Percentiles rank a stretch among this genome's conserved stretches.
Evolutionary conservation across 2,888 invertebrate genomes (phyloP).

Genomic region (Agrochola circellaris): DNA sequence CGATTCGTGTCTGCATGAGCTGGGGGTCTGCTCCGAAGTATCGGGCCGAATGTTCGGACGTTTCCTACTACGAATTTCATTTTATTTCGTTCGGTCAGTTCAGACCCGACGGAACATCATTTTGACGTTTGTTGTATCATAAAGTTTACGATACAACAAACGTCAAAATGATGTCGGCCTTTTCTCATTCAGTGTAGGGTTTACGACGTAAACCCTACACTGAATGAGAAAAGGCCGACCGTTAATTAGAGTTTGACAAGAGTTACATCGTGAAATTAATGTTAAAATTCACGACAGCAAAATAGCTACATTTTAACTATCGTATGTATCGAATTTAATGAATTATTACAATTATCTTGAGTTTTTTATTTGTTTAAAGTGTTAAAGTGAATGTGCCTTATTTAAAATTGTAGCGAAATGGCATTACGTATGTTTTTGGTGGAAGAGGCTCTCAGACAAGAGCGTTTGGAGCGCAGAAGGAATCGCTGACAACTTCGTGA

Average conservation of each 20-base stretch:
- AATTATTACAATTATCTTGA: neutral
- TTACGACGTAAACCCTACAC: no score
- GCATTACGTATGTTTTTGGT: neutral
- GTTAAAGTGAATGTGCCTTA: neutral
- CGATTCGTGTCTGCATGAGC: neutral
- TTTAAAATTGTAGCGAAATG: neutral
- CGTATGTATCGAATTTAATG: neutral
- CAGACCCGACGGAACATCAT: no score
- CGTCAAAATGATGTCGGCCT: no score
- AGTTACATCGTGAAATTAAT: neutral
- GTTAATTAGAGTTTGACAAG: neutral
- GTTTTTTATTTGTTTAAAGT: neutral
- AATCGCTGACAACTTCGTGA: neutral
- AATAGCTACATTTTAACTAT: neutral
- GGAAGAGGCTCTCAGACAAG: neutral
- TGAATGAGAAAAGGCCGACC: no score
- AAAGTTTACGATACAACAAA: no score
- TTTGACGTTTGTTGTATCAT: no score
- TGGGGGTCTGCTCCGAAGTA: neutral
- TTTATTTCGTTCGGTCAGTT: no score
- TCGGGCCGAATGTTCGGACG: no score
- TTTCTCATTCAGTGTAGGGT: no score
- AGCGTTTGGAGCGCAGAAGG: neutral
- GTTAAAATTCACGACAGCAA: neutral
- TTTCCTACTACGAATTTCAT: no score